Evolutionary conservation across 2,888 invertebrate species (phyloP), one percentile per base, ranked within the genome.

Genomic region (Melieria picta): DNA sequence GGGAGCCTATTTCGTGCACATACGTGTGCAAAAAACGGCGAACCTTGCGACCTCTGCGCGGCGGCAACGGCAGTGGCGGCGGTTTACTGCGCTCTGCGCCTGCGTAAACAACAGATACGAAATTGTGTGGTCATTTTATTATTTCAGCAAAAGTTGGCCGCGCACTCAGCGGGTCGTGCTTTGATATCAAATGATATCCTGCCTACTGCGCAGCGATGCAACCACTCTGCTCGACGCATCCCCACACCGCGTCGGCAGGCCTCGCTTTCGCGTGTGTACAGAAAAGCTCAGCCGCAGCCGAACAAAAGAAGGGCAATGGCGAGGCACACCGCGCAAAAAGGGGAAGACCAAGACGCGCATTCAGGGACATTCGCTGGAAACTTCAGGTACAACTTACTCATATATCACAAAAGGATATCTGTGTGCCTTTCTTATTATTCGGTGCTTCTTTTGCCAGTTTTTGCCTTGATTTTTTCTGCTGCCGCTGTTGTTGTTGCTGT

Each of bases 381-480:
- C 30, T 74, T 81, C 82, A 82, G 83, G 81, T 83, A 83, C 81
- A 80, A 81, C 80, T 80, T 83, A 82, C 82, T 83, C 82, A 80
- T 80, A 83, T 82, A 82, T 82, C 84, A 84, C 79, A 82, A 79
- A 81, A 80, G 81, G 79, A 83, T 82, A 80, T 79, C 76, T 74
- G 75, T 69, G 75, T 69, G 72, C 65, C n/a, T 64, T 56, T 30
- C 30, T 30, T 30, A 30, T 30, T 30, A 30, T 30, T 30, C 30
- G 30, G 30, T 30, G 30, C 30, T 30, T 30, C 30, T 30, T 52
- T 63, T 60, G 55, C 30, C 50, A 68, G 69, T 30, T 10, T 67
- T 58, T 62, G 45, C 50, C 62, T 68, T 69, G 52, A 61, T 69
- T 52, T 52, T 13, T 52, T 69, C 16, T 62, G 42, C n/a, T 52